Evolutionary conservation across 2,797 vertebrate species (phyloP), one percentile per base, ranked within the genome.

Genomic region (Taenioides sp.): DNA sequence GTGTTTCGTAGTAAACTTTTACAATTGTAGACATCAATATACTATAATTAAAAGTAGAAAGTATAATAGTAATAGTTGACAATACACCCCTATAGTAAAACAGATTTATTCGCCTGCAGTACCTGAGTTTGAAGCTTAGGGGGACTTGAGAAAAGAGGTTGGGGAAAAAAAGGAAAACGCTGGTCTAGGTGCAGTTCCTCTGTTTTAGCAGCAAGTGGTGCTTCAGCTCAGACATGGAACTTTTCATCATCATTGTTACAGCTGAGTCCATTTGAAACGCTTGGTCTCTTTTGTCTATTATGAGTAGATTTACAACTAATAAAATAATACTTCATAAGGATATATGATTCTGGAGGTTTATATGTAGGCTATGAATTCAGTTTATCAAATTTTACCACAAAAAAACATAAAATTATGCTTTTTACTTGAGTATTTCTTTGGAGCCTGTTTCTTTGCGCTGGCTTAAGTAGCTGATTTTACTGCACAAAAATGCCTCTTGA

Each of bases 171-270:
- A 47, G 16, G 16, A 47, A 16, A 14, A 4, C 7, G 9, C 52
- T n/a, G 20, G 2, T 54, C 20, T 58, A 28, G 17, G 20, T 91
- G 90, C 69, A 91, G 73, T 89, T 84, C 76, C 34, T 40, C 11
- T 65, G 28, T 80, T 77, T 85, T 71, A 77, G 89, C 93, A 92
- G 84, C 80, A 79, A 83, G 84, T 80, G 92, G 89, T 80, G 90
- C 86, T 87, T 88, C 64, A 84, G 80, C 50, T 76, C 84, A 73
- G 88, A 67, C 73, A 80, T 72, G 82, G 20, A 62, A 73, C 31
- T 3, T 49, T 59, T 52, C 11, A 22, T 70, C 11, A 22, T 70
- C 60, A 37, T 50, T 57, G 22, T 10, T n/a, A 20, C 2, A 7
- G 5, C 50, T 52, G 18, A 54, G 52, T 12, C 22, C 9, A 57